These are phyloP conservation scores for Macrosteles quadrilineatus DNA, from an alignment of 1,140 invertebrate genomes.

Conservation along the genomic window DNA sequence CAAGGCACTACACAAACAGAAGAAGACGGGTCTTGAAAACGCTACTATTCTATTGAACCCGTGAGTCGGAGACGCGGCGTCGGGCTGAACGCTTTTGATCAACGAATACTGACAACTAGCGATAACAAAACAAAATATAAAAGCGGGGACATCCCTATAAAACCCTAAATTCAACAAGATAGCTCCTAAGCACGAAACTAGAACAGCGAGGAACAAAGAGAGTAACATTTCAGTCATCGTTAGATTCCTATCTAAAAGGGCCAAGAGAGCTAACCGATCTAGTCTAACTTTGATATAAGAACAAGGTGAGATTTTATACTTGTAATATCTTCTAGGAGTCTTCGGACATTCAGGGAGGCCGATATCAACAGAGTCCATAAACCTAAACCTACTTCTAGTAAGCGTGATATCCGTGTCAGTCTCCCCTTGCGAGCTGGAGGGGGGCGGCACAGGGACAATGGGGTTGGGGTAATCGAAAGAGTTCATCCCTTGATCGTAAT, in stretches of 20 bases:
- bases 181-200: constrained; percentile 84
- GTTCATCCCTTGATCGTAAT: constrained; percentile 13
- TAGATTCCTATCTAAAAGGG: constrained; percentile 90
- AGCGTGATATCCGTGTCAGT: constrained; percentile 45
- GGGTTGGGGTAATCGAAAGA: constrained; percentile 24
- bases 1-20: constrained; percentile 80
- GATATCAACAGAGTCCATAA: constrained; percentile 42
- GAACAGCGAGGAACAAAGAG: constrained; percentile 80
- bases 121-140: constrained; percentile 96
- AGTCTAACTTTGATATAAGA: constrained; percentile 77
- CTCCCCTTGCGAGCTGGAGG: constrained; percentile 44
- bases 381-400: constrained; percentile 41
- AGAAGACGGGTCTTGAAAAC: constrained; percentile 94
- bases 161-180: constrained; percentile 80
- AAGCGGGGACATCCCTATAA: constrained; percentile 90
- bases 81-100: constrained; percentile 97
- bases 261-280: constrained; percentile 88
- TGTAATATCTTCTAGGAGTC: constrained; percentile 42
- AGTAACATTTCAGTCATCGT: constrained; percentile 83
- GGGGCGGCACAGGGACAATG: constrained; percentile 31
- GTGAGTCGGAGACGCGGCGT: constrained; percentile 96
- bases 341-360: constrained; percentile 35
- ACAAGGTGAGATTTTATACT: constrained; percentile 58
- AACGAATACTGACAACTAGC: constrained; percentile 97
- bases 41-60: constrained; percentile 96